Percentiles rank a stretch among this genome's conserved stretches.
Evolutionary conservation across 2,888 invertebrate genomes (phyloP).

Genomic region (Trimorus sp.): DNA sequence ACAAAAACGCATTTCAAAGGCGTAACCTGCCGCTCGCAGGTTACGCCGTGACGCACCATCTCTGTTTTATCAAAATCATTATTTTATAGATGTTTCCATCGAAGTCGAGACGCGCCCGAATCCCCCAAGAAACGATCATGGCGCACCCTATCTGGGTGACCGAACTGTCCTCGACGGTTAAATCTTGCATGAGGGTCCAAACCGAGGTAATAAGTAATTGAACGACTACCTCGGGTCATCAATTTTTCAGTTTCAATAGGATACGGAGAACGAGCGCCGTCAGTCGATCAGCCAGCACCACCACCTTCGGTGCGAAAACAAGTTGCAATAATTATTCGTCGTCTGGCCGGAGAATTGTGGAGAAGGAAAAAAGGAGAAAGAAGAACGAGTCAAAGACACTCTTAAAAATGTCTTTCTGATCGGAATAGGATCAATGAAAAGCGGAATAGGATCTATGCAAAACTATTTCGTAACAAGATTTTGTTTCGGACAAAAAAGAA

Average conservation of each 20-base stretch:
- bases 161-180: slow-evolving; percentile 21
- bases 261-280: background rate
- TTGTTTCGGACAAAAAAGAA: no score
- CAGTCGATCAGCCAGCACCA: slow-evolving; percentile 1
- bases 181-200: slow-evolving; percentile 37
- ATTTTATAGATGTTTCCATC: background rate
- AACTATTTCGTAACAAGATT: no score
- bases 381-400: no score
- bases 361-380: no score
- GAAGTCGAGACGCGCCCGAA: background rate
- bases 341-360: no score
- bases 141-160: slow-evolving; percentile 13
- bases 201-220: slow-evolving; percentile 26
- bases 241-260: slow-evolving; percentile 32
- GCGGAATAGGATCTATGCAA: no score
- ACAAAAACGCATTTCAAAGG: background rate
- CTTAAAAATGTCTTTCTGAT: no score
- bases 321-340: slow-evolving; percentile 3
- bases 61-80: slow-evolving; percentile 26
- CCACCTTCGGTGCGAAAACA: background rate
- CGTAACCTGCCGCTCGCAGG: background rate
- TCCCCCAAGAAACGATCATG: slow-evolving; percentile 20
- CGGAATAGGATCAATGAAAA: no score
- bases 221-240: slow-evolving; percentile 7
- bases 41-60: slow-evolving; percentile 6